Evolutionary conservation across 2,888 invertebrate species (phyloP).

Genomic region (Phalera bucephala): DNA sequence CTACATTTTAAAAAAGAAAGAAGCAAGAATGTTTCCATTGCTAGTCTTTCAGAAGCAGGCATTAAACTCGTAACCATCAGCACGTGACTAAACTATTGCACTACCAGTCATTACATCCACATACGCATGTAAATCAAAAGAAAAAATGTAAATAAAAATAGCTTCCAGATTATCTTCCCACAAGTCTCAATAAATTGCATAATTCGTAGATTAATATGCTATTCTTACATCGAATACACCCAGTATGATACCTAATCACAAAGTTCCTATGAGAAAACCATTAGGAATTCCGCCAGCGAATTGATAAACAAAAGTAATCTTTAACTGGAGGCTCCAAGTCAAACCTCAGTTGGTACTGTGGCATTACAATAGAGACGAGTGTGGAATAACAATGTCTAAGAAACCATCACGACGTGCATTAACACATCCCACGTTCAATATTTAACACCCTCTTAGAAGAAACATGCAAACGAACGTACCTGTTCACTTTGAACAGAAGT

Average conservation of each 20-base stretch:
- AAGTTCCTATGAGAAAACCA: constrained; percentile 9
- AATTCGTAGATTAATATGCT: background rate
- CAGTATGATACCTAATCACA: background rate
- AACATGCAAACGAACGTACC: constrained; percentile 64
- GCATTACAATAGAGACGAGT: constrained; percentile 33
- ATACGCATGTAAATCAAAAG: too few relatives aligned
- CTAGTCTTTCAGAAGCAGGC: too few relatives aligned
- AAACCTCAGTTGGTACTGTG: constrained; percentile 18
- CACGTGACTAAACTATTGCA: too few relatives aligned
- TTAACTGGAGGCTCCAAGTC: constrained; percentile 24
- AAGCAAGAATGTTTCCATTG: too few relatives aligned
- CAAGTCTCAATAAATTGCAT: background rate
- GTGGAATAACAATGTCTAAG: constrained; percentile 28
- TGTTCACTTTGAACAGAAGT: constrained; percentile 84
- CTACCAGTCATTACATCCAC: too few relatives aligned
- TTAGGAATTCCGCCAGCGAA: constrained; percentile 22
- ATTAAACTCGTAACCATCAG: too few relatives aligned
- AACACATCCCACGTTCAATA: constrained; percentile 54
- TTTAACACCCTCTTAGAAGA: constrained; percentile 40
- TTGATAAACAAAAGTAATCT: constrained; percentile 26
- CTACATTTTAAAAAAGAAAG: too few relatives aligned
- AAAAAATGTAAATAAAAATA: too few relatives aligned
- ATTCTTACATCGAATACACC: background rate
- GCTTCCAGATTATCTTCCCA: too few relatives aligned
- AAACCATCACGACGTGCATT: constrained; percentile 36